Evolutionary conservation across 2,888 invertebrate genomes (phyloP).

Genomic region (Brenthis hecate): DNA sequence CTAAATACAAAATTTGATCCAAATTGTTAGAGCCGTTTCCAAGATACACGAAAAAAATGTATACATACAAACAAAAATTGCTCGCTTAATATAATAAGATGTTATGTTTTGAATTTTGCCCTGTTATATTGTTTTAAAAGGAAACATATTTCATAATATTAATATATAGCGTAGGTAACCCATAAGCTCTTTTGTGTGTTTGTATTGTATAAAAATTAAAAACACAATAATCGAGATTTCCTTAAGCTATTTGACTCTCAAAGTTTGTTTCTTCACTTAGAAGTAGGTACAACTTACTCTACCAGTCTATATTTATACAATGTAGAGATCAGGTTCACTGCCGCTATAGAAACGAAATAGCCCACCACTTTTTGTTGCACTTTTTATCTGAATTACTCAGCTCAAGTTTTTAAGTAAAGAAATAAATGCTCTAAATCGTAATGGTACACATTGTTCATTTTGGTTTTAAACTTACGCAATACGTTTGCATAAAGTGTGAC

Average conservation of each 20-base stretch:
- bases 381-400: constrained; percentile 6
- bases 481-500: not conserved
- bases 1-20: no score
- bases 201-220: no score
- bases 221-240: not conserved
- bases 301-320: constrained; percentile 9
- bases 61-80: no score
- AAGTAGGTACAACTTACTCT: not conserved
- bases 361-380: constrained; percentile 8
- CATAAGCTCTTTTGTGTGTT: no score
- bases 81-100: no score
- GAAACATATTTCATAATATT: no score
- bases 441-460: not conserved
- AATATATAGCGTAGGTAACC: no score
- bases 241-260: constrained; percentile 2
- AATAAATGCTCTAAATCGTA: not conserved
- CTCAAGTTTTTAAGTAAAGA: constrained; percentile 8
- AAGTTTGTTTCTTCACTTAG: constrained; percentile 2
- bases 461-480: not conserved
- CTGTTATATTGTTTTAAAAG: no score
- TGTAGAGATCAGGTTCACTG: constrained; percentile 16
- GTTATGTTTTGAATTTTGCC: no score
- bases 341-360: constrained; percentile 7
- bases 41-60: no score
- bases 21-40: no score